These are phyloP conservation scores for Centropus bengalensis DNA, from an alignment of 2,113 vertebrate genomes.

Conservation along the genomic window DNA sequence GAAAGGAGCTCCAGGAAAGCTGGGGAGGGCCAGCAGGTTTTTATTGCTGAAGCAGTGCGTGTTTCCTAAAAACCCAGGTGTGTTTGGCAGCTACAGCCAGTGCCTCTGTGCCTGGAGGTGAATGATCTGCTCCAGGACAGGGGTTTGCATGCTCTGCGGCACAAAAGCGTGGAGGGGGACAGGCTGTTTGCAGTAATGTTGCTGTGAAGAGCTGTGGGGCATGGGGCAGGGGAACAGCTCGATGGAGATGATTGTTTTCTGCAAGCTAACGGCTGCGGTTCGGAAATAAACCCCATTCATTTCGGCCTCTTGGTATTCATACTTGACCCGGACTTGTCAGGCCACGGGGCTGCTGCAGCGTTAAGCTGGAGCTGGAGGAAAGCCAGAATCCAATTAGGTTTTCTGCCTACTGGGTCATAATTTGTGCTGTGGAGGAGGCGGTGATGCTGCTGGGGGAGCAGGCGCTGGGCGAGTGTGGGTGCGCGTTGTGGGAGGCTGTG, in stretches of 20 bases:
- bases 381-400: conserved; percentile 35
- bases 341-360: background rate
- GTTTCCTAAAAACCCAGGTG: background rate
- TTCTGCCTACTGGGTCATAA: conserved; percentile 39
- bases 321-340: conserved; percentile 28
- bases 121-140: background rate
- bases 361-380: conserved; percentile 15
- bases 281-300: background rate
- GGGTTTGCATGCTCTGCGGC: background rate
- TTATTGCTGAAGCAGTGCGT: background rate
- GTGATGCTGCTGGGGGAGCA: background rate
- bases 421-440: background rate
- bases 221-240: background rate
- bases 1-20: too few species aligned
- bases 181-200: background rate
- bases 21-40: background rate
- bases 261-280: background rate
- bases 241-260: background rate
- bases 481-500: background rate
- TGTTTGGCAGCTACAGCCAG: background rate
- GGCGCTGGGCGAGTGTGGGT: background rate
- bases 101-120: background rate
- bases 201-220: background rate
- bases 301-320: conserved; percentile 32
- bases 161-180: background rate